Base-by-base conservation (phyloP, 2,113 vertebrate genomes). In the Malurus cyaneus region DNA sequence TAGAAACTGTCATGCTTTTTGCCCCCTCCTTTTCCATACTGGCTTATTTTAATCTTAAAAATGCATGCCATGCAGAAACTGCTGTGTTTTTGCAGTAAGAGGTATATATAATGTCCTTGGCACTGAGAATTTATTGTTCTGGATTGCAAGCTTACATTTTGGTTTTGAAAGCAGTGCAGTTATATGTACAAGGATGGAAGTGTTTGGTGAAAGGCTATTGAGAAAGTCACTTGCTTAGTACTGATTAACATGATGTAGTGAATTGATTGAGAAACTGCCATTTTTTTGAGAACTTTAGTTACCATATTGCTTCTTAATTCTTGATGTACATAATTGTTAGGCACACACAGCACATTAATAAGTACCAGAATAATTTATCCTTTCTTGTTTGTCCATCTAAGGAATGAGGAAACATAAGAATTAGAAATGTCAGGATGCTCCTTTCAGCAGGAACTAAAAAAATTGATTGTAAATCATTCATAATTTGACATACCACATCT, bases 401-500 rank as follows among this genome's bases (percentile, higher is more conserved):
- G 64, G 65, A 79, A 74, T 69, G 29, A 60, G 3, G 24, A 74
- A 93, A 65, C 4, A 8, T 24, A 69, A 74, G 52, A 94, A 74
- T 67, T 85, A 85, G 41, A 82, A 86, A 69, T 41, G 28, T 49
- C 29, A 57, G 62, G 62, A 29, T 76, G 10, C 70, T 71, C 18
- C 78, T 83, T 93, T 71, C 53, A 60, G 18, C 12, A 78, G 31
- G 26, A 93, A 56, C 32, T 53, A 65, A 79, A 78, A 90, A 84
- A 89, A 92, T 29, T 86, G 15, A 50, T 82, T 65, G 73, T 69
- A 89, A 93, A 82, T 93, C 6, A 82, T 89, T 93, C 54, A 72
- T 87, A 92, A 69, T 89, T 82, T 81, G 73, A 69, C 36, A 39
- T 71, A 32, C 14, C 9, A 8, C 71, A 91, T 94, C 41, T 91